Evolutionary conservation across 2,113 vertebrate species (phyloP), one percentile per base, ranked within the genome.

Genomic region (Myxocyprinus asiaticus): DNA sequence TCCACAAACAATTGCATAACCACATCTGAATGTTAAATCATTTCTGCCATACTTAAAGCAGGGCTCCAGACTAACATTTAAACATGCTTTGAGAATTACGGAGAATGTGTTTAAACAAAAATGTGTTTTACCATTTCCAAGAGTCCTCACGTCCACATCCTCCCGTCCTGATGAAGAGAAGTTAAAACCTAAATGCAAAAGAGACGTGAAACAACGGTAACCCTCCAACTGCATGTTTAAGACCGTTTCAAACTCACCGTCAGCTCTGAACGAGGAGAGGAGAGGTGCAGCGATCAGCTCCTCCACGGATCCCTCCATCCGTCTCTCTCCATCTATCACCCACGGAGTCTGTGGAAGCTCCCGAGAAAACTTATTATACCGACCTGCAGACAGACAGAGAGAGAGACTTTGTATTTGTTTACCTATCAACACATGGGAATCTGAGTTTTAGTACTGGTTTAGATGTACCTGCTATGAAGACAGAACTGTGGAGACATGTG

Each of bases 81-180:
- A n/a, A n/a, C n/a, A n/a, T n/a, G n/a, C n/a, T n/a, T n/a, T n/a
- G n/a, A n/a, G n/a, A n/a, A n/a, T n/a, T n/a, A n/a, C n/a, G n/a
- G n/a, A n/a, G n/a, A n/a, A n/a, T n/a, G n/a, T n/a, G n/a, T n/a
- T n/a, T n/a, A n/a, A n/a, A 8, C 4, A 15, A 17, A 9, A 50
- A 33, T 43, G 55, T 5, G 8, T 67, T 84, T 94, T 91, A 99
- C 97, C 98, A 0, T 94, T 97, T 86, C 98, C 98, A n/a, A 99
- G 90, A 2, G 98, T 99, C 82, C 98, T 92, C 14, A 99, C 98
- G 50, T 99, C 98, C 79, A 99, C 97, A 8, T 99, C 98, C 90
- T 99, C 98, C 88, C 98, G 93, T 80, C 98, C 98, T 43, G 98
- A 99, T 4, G 98, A 98, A 67, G 96, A 98, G 91, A 99, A 99